Conservation (phyloP, 2,888 invertebrate species). For the Melangyna quadrimaculata region DNA sequence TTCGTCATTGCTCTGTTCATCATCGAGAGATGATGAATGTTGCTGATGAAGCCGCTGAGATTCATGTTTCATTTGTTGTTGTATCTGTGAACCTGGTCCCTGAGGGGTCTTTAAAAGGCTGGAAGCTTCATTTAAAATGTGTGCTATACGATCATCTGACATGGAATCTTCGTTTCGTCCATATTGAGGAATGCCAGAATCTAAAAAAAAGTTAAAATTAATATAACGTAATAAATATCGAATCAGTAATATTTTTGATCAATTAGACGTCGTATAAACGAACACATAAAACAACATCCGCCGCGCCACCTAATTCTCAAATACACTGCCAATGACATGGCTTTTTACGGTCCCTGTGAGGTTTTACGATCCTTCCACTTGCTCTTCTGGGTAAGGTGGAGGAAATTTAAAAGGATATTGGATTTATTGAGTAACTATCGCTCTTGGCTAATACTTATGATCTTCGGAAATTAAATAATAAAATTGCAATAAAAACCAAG, state of each 20-base stretch:
- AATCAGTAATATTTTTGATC: slow-evolving; percentile 27
- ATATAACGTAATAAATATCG: slow-evolving; percentile 42
- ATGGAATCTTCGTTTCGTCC: slow-evolving; percentile 89
- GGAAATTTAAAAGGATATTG: slow-evolving; percentile 68
- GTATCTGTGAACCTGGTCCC: slow-evolving; percentile 74
- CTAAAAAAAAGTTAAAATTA: slow-evolving; percentile 78
- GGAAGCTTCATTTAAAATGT: slow-evolving; percentile 95
- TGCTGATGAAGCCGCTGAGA: slow-evolving; percentile 83
- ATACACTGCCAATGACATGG: slow-evolving; percentile 17
- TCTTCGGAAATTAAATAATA: slow-evolving; percentile 74
- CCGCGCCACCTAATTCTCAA: neutral
- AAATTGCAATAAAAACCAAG: slow-evolving; percentile 60
- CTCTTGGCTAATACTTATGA: slow-evolving; percentile 59
- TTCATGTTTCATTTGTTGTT: slow-evolving; percentile 82
- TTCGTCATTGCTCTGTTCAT: slow-evolving; percentile 89
- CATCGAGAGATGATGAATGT: slow-evolving; percentile 82
- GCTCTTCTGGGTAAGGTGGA: slow-evolving; percentile 42
- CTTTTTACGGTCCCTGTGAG: slow-evolving; percentile 4
- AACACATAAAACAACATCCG: slow-evolving; percentile 19
- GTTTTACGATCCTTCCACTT: slow-evolving; percentile 17
- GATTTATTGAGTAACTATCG: slow-evolving; percentile 73
- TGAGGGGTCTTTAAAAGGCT: slow-evolving; percentile 89
- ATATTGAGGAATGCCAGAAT: slow-evolving; percentile 90
- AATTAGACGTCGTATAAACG: neutral
- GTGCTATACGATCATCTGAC: slow-evolving; percentile 95